These are phyloP conservation scores for Circaetus cinerascens DNA, from an alignment of 2,113 vertebrate species.

Conservation along the genomic window DNA sequence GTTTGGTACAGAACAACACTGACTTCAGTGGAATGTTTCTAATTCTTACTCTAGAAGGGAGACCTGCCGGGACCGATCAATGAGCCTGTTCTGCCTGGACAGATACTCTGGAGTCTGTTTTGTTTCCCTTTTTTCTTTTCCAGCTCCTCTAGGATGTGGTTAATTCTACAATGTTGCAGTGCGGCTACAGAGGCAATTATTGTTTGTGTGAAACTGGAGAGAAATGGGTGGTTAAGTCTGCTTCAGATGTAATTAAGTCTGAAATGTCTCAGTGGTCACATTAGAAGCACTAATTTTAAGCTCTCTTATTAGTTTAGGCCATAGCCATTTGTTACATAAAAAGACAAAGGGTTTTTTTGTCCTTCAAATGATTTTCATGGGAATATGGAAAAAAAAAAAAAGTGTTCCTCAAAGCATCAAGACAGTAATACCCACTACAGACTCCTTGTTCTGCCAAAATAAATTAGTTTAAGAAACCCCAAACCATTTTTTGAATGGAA, in stretches of 20 bases:
- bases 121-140: not conserved
- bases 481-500: not conserved
- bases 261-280: constrained; percentile 49
- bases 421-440: not conserved
- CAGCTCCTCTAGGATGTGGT: constrained; percentile 54
- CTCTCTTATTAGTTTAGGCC: not conserved
- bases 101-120: not conserved
- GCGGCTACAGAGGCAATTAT: not conserved
- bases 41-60: not conserved
- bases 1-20: not conserved
- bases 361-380: constrained; percentile 23
- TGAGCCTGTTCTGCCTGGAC: not conserved
- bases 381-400: not conserved
- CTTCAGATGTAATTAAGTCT: constrained; percentile 55
- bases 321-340: constrained; percentile 8
- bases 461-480: not conserved
- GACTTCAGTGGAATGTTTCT: not conserved
- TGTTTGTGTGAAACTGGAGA: constrained; percentile 38
- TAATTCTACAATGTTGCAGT: constrained; percentile 1
- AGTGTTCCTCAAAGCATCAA: not conserved
- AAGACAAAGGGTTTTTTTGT: not conserved
- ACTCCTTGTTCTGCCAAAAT: not conserved
- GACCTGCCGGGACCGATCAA: rapidly evolving
- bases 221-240: constrained; percentile 38
- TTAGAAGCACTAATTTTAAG: constrained; percentile 46